Percentiles rank a stretch among this genome's conserved stretches.
Conservation (phyloP, 2,888 invertebrate species). For the Ormyrus labotus region DNA sequence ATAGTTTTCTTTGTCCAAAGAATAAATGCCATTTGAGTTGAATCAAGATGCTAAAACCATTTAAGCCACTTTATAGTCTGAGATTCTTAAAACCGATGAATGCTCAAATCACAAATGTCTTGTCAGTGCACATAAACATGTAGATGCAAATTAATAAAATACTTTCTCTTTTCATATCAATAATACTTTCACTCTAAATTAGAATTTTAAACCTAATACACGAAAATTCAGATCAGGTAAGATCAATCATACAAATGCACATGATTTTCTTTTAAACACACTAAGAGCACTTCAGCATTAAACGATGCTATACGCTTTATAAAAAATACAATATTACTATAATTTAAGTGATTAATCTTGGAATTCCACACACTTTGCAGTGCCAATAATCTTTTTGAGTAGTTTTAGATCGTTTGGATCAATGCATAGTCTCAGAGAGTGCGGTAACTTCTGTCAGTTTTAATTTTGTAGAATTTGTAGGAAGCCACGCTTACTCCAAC, state of each 20-base stretch:
- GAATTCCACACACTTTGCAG: slow-evolving; percentile 56
- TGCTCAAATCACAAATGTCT: slow-evolving; percentile 34
- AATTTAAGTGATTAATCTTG: slow-evolving; percentile 56
- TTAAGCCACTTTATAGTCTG: slow-evolving; percentile 45
- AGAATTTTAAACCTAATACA: slow-evolving; percentile 44
- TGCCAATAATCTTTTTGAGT: slow-evolving; percentile 42
- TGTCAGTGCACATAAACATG: slow-evolving; percentile 31
- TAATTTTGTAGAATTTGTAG: slow-evolving; percentile 91
- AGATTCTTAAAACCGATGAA: slow-evolving; percentile 13
- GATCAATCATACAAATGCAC: slow-evolving; percentile 47
- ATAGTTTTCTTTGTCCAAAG: slow-evolving; percentile 30
- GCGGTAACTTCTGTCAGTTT: slow-evolving; percentile 91
- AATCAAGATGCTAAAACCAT: slow-evolving; percentile 23
- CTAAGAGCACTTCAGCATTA: slow-evolving; percentile 63
- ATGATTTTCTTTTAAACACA: slow-evolving; percentile 46
- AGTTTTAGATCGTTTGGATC: slow-evolving; percentile 54
- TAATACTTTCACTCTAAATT: slow-evolving; percentile 50
- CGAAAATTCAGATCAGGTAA: slow-evolving; percentile 40
- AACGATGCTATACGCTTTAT: slow-evolving; percentile 59
- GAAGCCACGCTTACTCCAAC: slow-evolving; percentile 89
- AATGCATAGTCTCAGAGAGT: slow-evolving; percentile 82
- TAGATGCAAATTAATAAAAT: slow-evolving; percentile 43
- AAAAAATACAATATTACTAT: slow-evolving; percentile 61
- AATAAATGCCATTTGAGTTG: slow-evolving; percentile 45
- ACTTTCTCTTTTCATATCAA: slow-evolving; percentile 32